Evolutionary conservation across 2,113 vertebrate species (phyloP).

Genomic region (Mixornis gularis): DNA sequence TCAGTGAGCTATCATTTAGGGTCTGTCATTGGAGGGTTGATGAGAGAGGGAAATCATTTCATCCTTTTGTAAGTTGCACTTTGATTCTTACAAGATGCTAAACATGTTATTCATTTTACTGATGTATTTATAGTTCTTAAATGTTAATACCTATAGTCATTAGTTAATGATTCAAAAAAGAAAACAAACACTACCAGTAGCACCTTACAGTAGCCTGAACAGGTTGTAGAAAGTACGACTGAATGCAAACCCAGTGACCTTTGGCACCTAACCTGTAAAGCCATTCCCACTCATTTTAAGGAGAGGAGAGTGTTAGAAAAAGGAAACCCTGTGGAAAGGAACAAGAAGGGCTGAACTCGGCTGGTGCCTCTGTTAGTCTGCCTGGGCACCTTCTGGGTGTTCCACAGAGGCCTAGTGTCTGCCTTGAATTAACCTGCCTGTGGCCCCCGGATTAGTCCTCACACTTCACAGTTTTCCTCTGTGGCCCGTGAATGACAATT

Average conservation of each 20-base stretch:
- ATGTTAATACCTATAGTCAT: neutral
- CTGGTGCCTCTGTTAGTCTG: neutral
- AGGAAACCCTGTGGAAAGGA: neutral
- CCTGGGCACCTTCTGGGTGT: neutral
- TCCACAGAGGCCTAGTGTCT: neutral
- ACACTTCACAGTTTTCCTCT: neutral
- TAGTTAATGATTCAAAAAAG: neutral
- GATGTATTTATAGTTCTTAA: neutral
- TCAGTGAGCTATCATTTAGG: neutral
- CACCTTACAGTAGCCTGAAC: neutral
- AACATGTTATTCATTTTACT: neutral
- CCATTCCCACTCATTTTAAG: neutral
- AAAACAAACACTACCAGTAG: neutral
- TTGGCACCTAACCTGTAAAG: neutral
- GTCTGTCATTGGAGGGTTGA: neutral
- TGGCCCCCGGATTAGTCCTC: neutral
- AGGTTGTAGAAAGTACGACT: neutral
- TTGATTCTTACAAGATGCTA: neutral
- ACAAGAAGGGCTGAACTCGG: neutral
- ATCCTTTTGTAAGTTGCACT: neutral
- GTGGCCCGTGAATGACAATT: neutral
- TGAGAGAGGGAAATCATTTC: neutral
- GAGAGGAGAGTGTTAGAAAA: neutral
- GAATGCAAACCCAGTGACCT: conserved; percentile 19
- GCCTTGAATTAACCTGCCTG: neutral